These are phyloP conservation scores for Poecilia gillii DNA, from an alignment of 2,797 vertebrate genomes.

Conservation along the genomic window DNA sequence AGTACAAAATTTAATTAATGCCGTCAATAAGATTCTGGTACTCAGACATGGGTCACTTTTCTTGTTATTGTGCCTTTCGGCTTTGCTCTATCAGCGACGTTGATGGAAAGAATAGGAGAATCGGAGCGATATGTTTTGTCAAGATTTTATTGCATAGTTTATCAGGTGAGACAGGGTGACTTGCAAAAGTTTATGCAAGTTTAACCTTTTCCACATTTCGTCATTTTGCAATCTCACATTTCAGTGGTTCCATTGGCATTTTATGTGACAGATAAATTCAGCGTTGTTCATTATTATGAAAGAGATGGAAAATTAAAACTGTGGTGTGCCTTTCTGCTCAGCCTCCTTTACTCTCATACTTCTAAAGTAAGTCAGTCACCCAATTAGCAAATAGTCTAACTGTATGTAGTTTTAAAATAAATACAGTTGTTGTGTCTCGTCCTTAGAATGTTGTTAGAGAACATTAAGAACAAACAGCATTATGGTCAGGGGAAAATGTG, in stretches of 20 bases:
- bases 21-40: neutral
- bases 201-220: neutral
- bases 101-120: neutral
- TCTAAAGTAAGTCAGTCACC: neutral
- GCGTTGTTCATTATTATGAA: neutral
- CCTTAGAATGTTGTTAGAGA: too few relatives aligned
- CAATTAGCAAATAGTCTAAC: neutral
- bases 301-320: neutral
- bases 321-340: neutral
- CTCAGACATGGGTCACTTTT: constrained; percentile 16
- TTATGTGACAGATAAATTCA: neutral
- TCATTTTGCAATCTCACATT: neutral
- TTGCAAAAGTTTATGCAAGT: neutral
- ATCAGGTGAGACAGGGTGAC: neutral
- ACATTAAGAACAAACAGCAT: too few relatives aligned
- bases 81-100: neutral
- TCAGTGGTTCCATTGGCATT: neutral
- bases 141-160: constrained; percentile 2
- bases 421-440: neutral
- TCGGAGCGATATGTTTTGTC: neutral
- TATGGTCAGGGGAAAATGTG: neutral
- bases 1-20: constrained; percentile 8
- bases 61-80: constrained; percentile 5
- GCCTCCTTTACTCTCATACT: neutral
- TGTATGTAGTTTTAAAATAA: neutral